Evolutionary conservation across 2,113 vertebrate genomes (phyloP), one percentile per base, ranked within the genome.

Genomic region (Sander vitreus): DNA sequence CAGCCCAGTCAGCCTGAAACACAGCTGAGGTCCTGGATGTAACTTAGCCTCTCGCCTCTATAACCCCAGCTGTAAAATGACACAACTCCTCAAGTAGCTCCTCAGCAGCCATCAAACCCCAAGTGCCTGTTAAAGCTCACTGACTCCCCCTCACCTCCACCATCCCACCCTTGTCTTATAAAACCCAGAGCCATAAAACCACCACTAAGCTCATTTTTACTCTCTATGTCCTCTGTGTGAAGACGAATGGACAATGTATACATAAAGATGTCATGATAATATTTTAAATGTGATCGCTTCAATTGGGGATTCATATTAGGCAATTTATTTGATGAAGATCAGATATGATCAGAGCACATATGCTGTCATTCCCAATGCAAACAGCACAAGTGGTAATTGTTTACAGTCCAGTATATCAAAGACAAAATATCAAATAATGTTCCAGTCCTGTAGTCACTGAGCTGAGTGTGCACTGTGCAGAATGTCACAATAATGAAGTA

Each of bases 61-160:
- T 64, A 91, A 84, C 73, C 59, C 51, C 75, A 87, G 84, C 81
- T 91, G 82, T 90, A 89, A 91, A 93, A 92, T 88, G 84, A 90
- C 88, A 90, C 80, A 91, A 79, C 72, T 92, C 76, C 82, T 89
- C 69, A 90, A 91, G 88, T 91, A 91, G 89, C 85, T 89, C 82
- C 80, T 88, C 91, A 78, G 87, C 82, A 80, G 76, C 70, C 79
- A 76, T 86, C 80, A 88, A 85, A 83, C 76, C 82, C 84, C 74
- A 83, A 91, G 84, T 71, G 88, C 62, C 87, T 86, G 74, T 90
- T 87, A 90, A 91, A 91, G 72, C 83, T 81, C 69, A 79, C 51
- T 54, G 75, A 72, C 74, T 68, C 77, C 66, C 68, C 80, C 63
- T 76, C 65, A 80, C 43, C 78, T 80, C 81, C 72, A 68, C 81